Percentiles rank a stretch among this genome's conserved stretches.
These are phyloP conservation scores for Monopterus albus DNA, from an alignment of 2,113 vertebrate species.

Conservation along the genomic window DNA sequence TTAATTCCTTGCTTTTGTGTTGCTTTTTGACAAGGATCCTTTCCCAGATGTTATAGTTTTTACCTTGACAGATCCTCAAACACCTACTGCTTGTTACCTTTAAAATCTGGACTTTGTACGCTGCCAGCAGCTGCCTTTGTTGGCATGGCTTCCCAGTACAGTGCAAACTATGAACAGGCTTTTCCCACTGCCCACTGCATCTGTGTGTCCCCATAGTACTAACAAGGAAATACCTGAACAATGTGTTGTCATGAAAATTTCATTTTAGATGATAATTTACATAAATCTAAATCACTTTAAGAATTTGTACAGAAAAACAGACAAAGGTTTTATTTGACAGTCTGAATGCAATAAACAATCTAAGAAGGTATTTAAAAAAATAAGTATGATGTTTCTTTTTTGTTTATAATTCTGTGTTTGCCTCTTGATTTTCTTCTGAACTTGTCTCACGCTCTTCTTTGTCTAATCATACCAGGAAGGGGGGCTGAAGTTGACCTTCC, in stretches of 20 bases:
- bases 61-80: slow-evolving; percentile 8
- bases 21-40: slow-evolving; percentile 19
- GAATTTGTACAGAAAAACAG: too few species aligned
- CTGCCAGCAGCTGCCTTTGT: slow-evolving; percentile 46
- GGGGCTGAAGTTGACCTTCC: slow-evolving; percentile 98
- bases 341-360: background rate
- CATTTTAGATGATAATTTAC: background rate
- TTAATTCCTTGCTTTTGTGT: slow-evolving; percentile 30
- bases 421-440: background rate
- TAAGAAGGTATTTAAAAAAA: background rate
- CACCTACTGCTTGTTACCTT: slow-evolving; percentile 35
- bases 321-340: too few species aligned
- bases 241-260: slow-evolving; percentile 20
- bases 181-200: slow-evolving; percentile 48
- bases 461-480: slow-evolving; percentile 88
- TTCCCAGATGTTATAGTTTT: slow-evolving; percentile 14
- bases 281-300: too few species aligned
- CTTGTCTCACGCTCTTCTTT: slow-evolving; percentile 19
- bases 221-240: slow-evolving; percentile 33
- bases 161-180: slow-evolving; percentile 26
- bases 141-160: slow-evolving; percentile 59
- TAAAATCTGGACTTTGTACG: slow-evolving; percentile 16
- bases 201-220: slow-evolving; percentile 55
- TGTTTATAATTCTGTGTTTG: slow-evolving; percentile 8
- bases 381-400: background rate